Conservation (phyloP, 2,888 invertebrate genomes). For the Torymus auratus region DNA sequence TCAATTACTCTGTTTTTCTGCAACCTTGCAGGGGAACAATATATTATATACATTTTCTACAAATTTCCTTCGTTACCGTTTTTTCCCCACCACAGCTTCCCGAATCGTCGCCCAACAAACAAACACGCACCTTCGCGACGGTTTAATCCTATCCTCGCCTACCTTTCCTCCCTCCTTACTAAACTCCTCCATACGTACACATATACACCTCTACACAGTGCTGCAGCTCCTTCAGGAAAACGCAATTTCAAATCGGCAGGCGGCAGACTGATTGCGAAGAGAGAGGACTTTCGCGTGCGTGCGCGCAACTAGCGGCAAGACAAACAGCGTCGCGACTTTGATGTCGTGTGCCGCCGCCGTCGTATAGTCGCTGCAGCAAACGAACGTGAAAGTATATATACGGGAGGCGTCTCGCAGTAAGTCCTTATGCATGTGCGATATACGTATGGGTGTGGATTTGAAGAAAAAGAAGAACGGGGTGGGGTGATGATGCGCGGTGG, state of each 20-base stretch:
- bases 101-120: too few species aligned
- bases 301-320: neutral
- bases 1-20: too few species aligned
- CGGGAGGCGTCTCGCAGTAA: too few species aligned
- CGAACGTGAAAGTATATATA: neutral
- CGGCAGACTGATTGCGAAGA: neutral
- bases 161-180: neutral
- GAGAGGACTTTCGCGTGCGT: neutral
- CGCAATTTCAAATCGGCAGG: slow-evolving; percentile 29
- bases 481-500: too few species aligned
- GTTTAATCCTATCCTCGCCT: neutral
- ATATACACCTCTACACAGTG: neutral
- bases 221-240: neutral
- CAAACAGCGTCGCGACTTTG: slow-evolving; percentile 24
- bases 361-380: neutral
- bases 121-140: too few species aligned
- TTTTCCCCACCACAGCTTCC: too few species aligned
- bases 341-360: neutral
- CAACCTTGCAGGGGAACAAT: too few species aligned
- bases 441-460: too few species aligned
- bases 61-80: too few species aligned
- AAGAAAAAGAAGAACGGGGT: too few species aligned
- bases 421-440: too few species aligned
- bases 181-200: neutral
- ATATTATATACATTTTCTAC: too few species aligned